Evolutionary conservation across 2,113 vertebrate species (phyloP).

Genomic region (Pterocles gutturalis): DNA sequence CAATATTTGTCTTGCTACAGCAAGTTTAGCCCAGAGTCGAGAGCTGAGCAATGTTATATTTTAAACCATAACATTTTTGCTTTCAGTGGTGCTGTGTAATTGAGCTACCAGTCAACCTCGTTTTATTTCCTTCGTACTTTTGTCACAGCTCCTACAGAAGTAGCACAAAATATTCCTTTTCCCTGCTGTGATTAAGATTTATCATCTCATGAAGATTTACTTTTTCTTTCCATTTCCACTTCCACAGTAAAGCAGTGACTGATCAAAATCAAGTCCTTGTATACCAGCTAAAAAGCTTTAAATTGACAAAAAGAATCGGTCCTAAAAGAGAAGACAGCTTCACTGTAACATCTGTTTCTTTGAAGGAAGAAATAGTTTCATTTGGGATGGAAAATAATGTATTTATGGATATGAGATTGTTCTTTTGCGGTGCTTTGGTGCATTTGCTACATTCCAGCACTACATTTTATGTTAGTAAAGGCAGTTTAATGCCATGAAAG

Average conservation of each 20-base stretch:
- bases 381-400: slow-evolving; percentile 47
- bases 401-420: slow-evolving; percentile 17
- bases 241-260: not conserved
- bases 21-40: not conserved
- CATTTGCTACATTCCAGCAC: slow-evolving; percentile 30
- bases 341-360: slow-evolving; percentile 37
- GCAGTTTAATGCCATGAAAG: not conserved
- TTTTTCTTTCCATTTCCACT: not conserved
- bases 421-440: not conserved
- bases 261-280: not conserved
- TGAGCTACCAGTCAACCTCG: not conserved
- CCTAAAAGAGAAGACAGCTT: not conserved
- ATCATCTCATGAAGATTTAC: not conserved
- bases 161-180: not conserved
- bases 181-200: not conserved
- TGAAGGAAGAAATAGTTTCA: slow-evolving; percentile 16
- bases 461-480: slow-evolving; percentile 10
- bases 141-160: not conserved
- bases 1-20: not conserved
- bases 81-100: not conserved
- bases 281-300: not conserved
- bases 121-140: not conserved
- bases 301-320: not conserved
- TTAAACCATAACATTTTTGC: not conserved
- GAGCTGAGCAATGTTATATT: not conserved